Evolutionary conservation across 2,113 vertebrate genomes (phyloP), one percentile per base, ranked within the genome.

Genomic region (Pollachius pollachius): DNA sequence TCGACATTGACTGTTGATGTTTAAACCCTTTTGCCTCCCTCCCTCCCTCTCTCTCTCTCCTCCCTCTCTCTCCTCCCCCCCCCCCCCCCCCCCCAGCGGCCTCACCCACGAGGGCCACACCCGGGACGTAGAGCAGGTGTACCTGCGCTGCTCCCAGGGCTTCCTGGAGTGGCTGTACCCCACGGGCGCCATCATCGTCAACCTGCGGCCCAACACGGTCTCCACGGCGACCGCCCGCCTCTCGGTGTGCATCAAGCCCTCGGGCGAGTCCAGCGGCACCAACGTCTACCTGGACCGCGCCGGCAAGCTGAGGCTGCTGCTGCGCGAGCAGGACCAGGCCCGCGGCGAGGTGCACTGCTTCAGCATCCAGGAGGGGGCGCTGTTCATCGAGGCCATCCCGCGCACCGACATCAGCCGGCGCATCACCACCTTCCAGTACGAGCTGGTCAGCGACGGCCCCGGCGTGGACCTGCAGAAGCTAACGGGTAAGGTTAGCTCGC

Each of bases 101-200:
- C 90, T 99, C 83, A 98, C 96, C 1, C 97, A 97, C 0, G 96
- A 99, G 84, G 91, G 93, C 25, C 96, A 96, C 89, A 85, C 92
- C 79, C 94, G 96, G 86, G 97, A 99, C 66, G 97, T 99, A 75
- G 96, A 98, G 76, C 97, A 99, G 92, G 96, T 99, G 81, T 99
- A 99, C 84, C 92, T 99, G 67, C 96, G 97, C 74, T 99, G 97
- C 73, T 93, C 96, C 0, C 93, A 96, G 62, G 97, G 97, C 16
- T 90, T 93, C 0, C 93, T 99, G 78, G 95, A 99, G 81, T 99
- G 97, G 97, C 92, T 98, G 80, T 99, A 99, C 84, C 97, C 97
- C 11, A 98, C 95, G 0, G 97, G 97, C 15, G 97, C 97, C 0
- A 93, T 99, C 89, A 97, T 98, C 1, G 91, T 98, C 88, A 98